Base-by-base conservation (phyloP, 2,888 invertebrate genomes). In the Cloeon dipterum region DNA sequence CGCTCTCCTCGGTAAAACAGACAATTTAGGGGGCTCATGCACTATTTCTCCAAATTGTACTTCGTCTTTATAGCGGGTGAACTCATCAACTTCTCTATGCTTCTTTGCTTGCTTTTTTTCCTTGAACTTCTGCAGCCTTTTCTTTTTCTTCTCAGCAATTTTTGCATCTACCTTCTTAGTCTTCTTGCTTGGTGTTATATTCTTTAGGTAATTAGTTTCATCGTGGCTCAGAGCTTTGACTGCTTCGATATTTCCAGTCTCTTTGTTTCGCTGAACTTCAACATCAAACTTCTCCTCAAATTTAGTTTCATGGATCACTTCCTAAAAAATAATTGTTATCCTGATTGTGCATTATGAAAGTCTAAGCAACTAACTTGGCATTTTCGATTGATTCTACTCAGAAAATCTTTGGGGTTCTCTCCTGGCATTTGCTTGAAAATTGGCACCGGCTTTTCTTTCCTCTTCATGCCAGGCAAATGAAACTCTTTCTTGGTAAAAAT, bases 21-120 rank as follows among this genome's bases (percentile, higher is more conserved):
- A 56, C 26, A 81, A 57, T 36, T 62, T 54, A 21, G 83, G 82
- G 38, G 83, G 82, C 36, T 66, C 74, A 54, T 74, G 71, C 3
- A 64, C 70, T 35, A 71, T 63, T 50, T 81, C 82, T 0, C 82
- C 82, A 58, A 83, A 83, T 49, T 63, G 52, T 17, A 83, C 61
- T 34, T 62, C 57, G 53, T 83, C 83, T 46, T 59, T 47, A 19
- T 52, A 50, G 11, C 46, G 61, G 41, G 56, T 56, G 49, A 66
- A 66, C 36, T 68, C 67, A 25, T 61, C 56, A 2, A 50, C 43
- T 38, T 52, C 48, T 17, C 53, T 49, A 26, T 53, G 46, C 35
- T 49, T n/a, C 23, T 39, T 39, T 1, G 32, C 34, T 23, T 42
- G 34, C 16, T 37, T 35, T 46, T 48, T 44, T 46, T 40, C 37